phyloP scores from a whole-genome alignment of 2,113 vertebrate genomes.

The Cochlearius cochlearius region DNA sequence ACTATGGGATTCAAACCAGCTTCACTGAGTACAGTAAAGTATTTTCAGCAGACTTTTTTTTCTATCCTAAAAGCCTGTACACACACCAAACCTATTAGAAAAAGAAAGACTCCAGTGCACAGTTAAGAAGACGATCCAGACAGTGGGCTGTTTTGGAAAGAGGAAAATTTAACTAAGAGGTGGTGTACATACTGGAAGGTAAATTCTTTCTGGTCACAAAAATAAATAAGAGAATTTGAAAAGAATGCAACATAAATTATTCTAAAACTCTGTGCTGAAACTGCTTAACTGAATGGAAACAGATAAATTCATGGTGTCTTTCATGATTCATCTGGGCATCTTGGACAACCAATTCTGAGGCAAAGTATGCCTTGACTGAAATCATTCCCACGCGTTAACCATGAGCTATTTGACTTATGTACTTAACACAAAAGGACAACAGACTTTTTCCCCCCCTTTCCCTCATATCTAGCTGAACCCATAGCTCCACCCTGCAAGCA shows the following conservation, averaged over 20 bases:
- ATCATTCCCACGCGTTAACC: not conserved
- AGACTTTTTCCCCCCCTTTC: rapidly evolving
- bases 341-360: not conserved
- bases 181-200: not conserved
- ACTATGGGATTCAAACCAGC: not conserved
- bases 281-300: not conserved
- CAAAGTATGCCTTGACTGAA: not conserved
- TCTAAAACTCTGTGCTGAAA: not conserved
- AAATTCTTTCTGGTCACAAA: not conserved
- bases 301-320: not conserved
- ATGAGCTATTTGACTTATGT: not conserved
- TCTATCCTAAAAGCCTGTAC: not conserved
- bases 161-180: not conserved
- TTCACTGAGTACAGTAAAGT: not conserved
- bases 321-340: not conserved
- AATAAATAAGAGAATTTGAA: not conserved
- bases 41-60: not conserved
- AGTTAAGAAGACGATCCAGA: not conserved
- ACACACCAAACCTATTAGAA: not conserved
- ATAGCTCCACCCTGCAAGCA: not conserved
- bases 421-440: not conserved
- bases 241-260: not conserved
- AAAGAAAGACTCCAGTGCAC: not conserved
- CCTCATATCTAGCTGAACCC: not conserved
- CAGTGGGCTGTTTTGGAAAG: not conserved